These are phyloP conservation scores for Syrista parreyssii DNA, from an alignment of 2,888 invertebrate species.

Conservation along the genomic window DNA sequence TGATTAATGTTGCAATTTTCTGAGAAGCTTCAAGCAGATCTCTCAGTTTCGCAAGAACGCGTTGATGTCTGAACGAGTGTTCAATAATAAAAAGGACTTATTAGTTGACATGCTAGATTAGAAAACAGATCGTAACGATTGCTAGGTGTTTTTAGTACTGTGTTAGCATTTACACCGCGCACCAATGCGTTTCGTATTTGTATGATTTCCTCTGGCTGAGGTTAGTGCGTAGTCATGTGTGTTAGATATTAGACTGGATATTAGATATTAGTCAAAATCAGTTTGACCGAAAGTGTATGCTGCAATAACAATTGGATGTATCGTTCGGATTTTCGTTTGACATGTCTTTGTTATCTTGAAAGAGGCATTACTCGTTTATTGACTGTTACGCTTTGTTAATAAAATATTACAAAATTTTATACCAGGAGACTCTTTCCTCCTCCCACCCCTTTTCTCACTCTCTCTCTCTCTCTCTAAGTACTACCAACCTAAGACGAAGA, in stretches of 20 bases:
- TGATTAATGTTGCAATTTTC: background rate
- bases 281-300: constrained; percentile 47
- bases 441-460: background rate
- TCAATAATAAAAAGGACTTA: background rate
- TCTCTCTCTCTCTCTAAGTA: too few species aligned
- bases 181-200: constrained; percentile 32
- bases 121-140: constrained; percentile 21
- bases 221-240: constrained; percentile 30
- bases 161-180: constrained; percentile 34
- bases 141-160: constrained; percentile 33
- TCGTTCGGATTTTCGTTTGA: constrained; percentile 37
- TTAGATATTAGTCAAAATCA: constrained; percentile 37
- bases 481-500: background rate
- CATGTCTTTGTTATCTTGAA: constrained; percentile 46
- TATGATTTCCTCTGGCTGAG: constrained; percentile 7
- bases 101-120: constrained; percentile 6
- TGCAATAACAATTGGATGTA: constrained; percentile 47
- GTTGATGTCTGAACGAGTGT: constrained; percentile 3
- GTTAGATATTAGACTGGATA: constrained; percentile 33
- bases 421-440: background rate
- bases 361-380: constrained; percentile 51
- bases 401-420: constrained; percentile 45
- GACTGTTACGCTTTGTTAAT: constrained; percentile 59
- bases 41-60: background rate
- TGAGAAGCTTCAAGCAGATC: background rate